Percentiles rank a stretch among this genome's conserved stretches.
Conservation (phyloP, 2,113 vertebrate species). For the Myiozetetes cayanensis region DNA sequence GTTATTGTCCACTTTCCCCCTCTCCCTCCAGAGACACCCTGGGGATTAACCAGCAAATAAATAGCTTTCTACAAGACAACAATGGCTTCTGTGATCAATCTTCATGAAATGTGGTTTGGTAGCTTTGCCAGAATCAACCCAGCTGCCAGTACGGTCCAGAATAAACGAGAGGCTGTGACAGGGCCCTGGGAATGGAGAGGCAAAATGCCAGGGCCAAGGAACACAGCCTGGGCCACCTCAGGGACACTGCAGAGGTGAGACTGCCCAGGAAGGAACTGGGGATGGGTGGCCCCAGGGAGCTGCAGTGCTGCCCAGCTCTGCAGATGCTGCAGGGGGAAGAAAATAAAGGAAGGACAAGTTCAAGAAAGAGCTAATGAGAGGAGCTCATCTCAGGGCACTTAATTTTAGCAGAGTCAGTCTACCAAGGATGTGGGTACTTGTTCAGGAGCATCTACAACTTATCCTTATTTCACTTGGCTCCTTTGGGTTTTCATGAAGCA, state of each 20-base stretch:
- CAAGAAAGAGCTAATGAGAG: neutral
- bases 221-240: neutral
- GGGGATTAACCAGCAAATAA: neutral
- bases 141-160: neutral
- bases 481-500: neutral
- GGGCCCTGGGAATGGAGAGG: neutral
- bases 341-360: neutral
- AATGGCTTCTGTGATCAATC: neutral
- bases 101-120: conserved; percentile 8
- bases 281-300: fast-evolving
- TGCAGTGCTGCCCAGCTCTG: neutral
- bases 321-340: neutral
- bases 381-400: neutral
- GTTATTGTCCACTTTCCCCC: neutral
- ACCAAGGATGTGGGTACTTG: neutral
- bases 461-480: neutral
- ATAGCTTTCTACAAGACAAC: neutral
- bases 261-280: neutral
- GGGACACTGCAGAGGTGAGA: neutral
- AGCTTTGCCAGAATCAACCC: neutral
- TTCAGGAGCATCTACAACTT: neutral
- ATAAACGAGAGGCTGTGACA: neutral
- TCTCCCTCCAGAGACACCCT: neutral
- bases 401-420: neutral
- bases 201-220: fast-evolving